phyloP scores from a whole-genome alignment of 2,113 vertebrate species.

The Percina caprodes region DNA sequence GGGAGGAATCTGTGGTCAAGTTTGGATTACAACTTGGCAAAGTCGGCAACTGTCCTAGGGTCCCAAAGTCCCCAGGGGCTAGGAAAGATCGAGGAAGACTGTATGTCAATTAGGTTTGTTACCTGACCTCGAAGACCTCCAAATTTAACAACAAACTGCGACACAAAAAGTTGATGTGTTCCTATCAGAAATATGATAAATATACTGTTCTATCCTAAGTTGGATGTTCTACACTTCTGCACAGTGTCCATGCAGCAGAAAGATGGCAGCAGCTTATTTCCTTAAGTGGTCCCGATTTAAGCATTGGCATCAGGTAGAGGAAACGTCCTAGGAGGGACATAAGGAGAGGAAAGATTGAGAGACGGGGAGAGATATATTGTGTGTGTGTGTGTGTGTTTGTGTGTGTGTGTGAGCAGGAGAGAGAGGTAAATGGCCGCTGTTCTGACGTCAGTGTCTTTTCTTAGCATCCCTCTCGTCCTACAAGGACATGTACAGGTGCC shows the following conservation, averaged over 20 bases:
- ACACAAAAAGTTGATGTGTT: background rate
- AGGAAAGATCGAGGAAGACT: too few relatives aligned
- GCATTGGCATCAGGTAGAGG: constrained; percentile 65
- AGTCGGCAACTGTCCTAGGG: too few relatives aligned
- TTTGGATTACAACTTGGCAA: background rate
- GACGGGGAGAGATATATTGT: background rate
- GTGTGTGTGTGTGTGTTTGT: background rate
- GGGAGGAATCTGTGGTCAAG: background rate
- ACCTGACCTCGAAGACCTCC: too few relatives aligned
- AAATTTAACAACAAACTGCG: too few relatives aligned
- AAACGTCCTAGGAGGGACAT: constrained; percentile 55
- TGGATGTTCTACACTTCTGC: background rate
- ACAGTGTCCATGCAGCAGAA: constrained; percentile 10
- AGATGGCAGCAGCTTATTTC: constrained; percentile 60
- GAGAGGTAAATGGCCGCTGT: background rate
- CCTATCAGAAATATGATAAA: background rate
- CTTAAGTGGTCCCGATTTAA: constrained; percentile 72
- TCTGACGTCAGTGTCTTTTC: constrained; percentile 68
- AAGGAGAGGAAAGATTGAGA: constrained; percentile 36
- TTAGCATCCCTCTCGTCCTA: constrained; percentile 43
- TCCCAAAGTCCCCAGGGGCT: too few relatives aligned
- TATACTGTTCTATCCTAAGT: background rate
- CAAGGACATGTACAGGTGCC: constrained; percentile 66
- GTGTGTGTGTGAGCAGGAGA: constrained; percentile 6
- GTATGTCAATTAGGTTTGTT: too few relatives aligned